Evolutionary conservation across 2,797 vertebrate genomes (phyloP).

Genomic region (Epinephelus malabaricus): DNA sequence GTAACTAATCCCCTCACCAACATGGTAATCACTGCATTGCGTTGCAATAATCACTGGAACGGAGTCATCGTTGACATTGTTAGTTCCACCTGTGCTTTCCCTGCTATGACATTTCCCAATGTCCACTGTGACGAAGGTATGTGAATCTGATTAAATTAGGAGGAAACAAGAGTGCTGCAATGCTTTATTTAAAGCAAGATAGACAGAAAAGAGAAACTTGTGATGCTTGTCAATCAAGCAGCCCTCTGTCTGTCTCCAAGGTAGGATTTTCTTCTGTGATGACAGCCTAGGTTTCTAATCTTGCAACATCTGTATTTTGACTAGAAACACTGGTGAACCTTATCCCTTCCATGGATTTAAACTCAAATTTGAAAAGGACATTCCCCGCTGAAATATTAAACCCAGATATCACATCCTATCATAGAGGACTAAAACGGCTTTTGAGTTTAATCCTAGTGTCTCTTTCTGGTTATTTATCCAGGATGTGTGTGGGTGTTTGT

Average conservation of each 20-base stretch:
- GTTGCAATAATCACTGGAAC: background rate
- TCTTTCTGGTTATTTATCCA: constrained; percentile 39
- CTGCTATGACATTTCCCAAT: background rate
- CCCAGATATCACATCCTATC: constrained; percentile 47
- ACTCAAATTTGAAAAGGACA: constrained; percentile 30
- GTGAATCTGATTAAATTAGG: background rate
- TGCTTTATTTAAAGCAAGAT: background rate
- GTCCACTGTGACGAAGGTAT: background rate
- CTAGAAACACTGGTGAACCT: constrained; percentile 17
- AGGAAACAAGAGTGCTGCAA: background rate
- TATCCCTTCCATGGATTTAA: constrained; percentile 23
- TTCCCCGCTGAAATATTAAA: constrained; percentile 25
- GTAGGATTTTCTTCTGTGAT: constrained; percentile 5
- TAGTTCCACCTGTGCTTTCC: background rate
- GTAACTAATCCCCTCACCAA: background rate
- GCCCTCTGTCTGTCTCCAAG: background rate
- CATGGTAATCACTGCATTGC: background rate
- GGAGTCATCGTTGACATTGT: background rate
- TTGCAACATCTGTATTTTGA: constrained; percentile 40
- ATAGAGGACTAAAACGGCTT: constrained; percentile 40
- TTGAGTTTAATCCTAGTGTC: constrained; percentile 43
- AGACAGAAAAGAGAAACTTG: background rate
- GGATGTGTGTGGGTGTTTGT: constrained; percentile 1
- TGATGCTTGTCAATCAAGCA: background rate
- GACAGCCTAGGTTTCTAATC: constrained; percentile 14